Conservation (phyloP, 1,140 invertebrate species). For the Meteorus sp. region DNA sequence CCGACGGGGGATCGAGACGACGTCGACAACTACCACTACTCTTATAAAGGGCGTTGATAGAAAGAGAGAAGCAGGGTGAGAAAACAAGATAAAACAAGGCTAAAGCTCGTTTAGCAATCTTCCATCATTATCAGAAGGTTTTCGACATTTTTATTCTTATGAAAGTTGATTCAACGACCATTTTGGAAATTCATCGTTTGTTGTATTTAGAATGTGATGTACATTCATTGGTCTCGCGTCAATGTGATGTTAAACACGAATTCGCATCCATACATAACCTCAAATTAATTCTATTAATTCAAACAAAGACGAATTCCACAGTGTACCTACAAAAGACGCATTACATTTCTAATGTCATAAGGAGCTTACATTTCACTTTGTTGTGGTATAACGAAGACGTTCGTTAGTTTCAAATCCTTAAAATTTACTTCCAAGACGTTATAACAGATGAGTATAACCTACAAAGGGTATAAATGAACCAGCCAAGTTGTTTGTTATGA, state of each 20-base stretch:
- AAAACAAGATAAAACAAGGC: conserved; percentile 58
- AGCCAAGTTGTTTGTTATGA: too few relatives aligned
- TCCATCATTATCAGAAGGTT: conserved; percentile 22
- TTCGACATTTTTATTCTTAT: conserved; percentile 34
- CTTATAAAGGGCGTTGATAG: too few relatives aligned
- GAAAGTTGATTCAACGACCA: too few relatives aligned
- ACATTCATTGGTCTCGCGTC: too few relatives aligned
- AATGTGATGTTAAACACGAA: too few relatives aligned
- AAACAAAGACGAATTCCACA: too few relatives aligned
- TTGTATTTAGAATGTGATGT: too few relatives aligned
- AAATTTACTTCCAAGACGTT: background rate
- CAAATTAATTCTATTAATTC: background rate
- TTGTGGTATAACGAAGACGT: conserved; percentile 53
- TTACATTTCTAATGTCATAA: conserved; percentile 46
- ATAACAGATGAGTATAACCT: background rate
- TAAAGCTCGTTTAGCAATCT: conserved; percentile 44
- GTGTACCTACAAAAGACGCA: conserved; percentile 1
- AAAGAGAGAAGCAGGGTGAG: too few relatives aligned
- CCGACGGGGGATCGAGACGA: conserved; percentile 26
- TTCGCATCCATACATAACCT: too few relatives aligned
- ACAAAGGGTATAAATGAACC: too few relatives aligned
- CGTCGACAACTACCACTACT: conserved; percentile 5
- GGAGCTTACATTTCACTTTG: conserved; percentile 41
- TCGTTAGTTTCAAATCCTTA: conserved; percentile 47
- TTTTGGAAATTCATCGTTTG: too few relatives aligned